phyloP scores from a whole-genome alignment of 2,797 vertebrate species.

The Acanthiza pusilla region DNA sequence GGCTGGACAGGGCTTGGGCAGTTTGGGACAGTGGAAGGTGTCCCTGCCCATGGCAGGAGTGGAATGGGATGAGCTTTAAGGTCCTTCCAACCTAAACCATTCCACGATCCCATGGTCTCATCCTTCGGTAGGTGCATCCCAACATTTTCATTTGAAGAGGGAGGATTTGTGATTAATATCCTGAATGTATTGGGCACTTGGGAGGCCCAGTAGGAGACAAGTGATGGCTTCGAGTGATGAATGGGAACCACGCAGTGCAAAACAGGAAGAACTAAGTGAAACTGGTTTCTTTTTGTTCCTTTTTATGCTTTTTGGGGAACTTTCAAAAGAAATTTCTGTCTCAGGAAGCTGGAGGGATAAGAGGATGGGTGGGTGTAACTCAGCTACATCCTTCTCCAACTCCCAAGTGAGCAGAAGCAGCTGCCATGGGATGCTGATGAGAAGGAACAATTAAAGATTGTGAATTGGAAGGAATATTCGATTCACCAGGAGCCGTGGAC shows the following conservation, averaged over 20 bases:
- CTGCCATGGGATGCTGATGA: constrained; percentile 3
- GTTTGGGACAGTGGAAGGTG: accelerated
- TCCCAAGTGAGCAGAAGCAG: constrained; percentile 24
- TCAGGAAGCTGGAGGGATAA: constrained; percentile 3
- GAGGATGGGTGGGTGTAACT: constrained; percentile 37
- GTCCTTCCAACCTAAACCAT: not conserved
- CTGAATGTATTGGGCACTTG: not conserved
- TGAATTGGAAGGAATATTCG: not conserved
- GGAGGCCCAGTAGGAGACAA: not conserved
- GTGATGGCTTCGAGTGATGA: not conserved
- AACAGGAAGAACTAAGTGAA: not conserved
- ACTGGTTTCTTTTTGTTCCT: not conserved
- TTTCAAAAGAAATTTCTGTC: not conserved
- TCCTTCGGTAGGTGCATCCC: not conserved
- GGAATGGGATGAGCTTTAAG: accelerated
- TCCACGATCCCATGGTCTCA: not conserved
- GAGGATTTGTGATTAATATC: not conserved
- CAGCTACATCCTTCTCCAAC: constrained; percentile 11
- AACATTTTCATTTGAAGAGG: not conserved
- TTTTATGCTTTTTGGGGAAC: constrained; percentile 40
- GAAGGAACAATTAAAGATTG: not conserved
- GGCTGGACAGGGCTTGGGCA: not conserved
- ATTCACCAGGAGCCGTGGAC: not conserved
- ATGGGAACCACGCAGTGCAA: not conserved
- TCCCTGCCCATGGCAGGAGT: not conserved